A percentile compares a stretch with the other conserved stretches of the same genome.
These are phyloP conservation scores for Himalopsyche japonica DNA, from an alignment of 2,888 invertebrate genomes.

Conservation along the genomic window DNA sequence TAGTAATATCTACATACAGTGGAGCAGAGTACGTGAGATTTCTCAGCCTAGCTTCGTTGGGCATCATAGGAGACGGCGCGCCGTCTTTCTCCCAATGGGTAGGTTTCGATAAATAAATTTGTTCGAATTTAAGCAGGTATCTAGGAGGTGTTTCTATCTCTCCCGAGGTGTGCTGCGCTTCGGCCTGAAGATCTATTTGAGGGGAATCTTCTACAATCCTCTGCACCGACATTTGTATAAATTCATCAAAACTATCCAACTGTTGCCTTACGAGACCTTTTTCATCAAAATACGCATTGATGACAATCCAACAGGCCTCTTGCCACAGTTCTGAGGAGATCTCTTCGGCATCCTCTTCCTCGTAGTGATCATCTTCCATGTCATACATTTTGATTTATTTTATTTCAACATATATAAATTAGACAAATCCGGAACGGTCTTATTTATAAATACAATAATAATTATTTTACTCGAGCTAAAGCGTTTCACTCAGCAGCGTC, in stretches of 20 bases:
- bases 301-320: conserved; percentile 99
- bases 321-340: conserved; percentile 99
- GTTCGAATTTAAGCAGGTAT: conserved; percentile 95
- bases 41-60: conserved; percentile 95
- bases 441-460: background rate
- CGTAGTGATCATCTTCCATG: conserved; percentile 65
- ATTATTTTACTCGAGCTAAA: background rate
- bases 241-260: conserved; percentile 98
- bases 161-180: conserved; percentile 94
- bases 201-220: conserved; percentile 99
- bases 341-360: conserved; percentile 91
- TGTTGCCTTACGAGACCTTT: conserved; percentile 99
- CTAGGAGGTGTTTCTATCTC: conserved; percentile 90
- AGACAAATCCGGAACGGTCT: background rate
- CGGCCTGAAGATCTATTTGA: conserved; percentile 94
- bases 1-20: conserved; percentile 97
- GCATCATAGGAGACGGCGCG: conserved; percentile 99
- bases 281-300: conserved; percentile 99
- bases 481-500: background rate
- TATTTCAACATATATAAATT: background rate
- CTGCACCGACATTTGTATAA: conserved; percentile 99
- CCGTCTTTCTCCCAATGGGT: conserved; percentile 99
- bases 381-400: conserved; percentile 50
- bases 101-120: conserved; percentile 98
- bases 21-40: conserved; percentile 99